Base-by-base conservation (phyloP, 1,140 invertebrate species). In the Drosophila pectinifera region DNA sequence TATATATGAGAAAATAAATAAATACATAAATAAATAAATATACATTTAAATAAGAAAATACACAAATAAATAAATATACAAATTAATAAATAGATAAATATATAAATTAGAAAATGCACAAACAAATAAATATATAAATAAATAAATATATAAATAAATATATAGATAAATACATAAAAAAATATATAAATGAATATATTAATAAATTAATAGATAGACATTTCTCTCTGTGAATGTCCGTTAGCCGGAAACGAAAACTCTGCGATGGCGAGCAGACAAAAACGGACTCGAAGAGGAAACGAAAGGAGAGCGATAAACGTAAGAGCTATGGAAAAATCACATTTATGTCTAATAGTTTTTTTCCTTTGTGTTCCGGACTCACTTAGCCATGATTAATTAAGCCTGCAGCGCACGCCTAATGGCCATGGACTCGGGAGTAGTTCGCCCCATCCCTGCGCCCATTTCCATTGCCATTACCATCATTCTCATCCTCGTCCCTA, bases 361-460 rank as follows among this genome's bases (percentile, higher is more conserved):
- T 69, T 36, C 45, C 36, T 11, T 42, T 51, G 42, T 24, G 72
- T 43, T 38, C 41, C 24, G 61, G 48, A 74, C 73, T 75, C 82
- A 86, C 82, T 86, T 72, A 78, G 73, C 82, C 62, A 72, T 85
- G 82, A 85, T 85, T 85, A 85, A 85, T 85, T 85, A 85, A 72
- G 65, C 78, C 78, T 76, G 78, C 67, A 86, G 82, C 74, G 69
- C 61, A 81, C 82, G 81, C 73, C 81, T 85, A 84, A 84, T 85
- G 81, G 81, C 62, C 76, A 45, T 28, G 20, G 34, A 48, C n/a
- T 24, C 54, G 28, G 51, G 51, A 68, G 59, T 34, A 34, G 18
- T 26, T 34, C 18, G 26, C 18, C 24, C 26, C 10, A 39, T 38
- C 41, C n/a, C 34, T 28, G 39, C 7, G 26, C 14, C 18, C 59